Percentiles rank a stretch among this genome's conserved stretches.
Conservation (phyloP, 2,888 invertebrate genomes). For the Clostera curtula region DNA sequence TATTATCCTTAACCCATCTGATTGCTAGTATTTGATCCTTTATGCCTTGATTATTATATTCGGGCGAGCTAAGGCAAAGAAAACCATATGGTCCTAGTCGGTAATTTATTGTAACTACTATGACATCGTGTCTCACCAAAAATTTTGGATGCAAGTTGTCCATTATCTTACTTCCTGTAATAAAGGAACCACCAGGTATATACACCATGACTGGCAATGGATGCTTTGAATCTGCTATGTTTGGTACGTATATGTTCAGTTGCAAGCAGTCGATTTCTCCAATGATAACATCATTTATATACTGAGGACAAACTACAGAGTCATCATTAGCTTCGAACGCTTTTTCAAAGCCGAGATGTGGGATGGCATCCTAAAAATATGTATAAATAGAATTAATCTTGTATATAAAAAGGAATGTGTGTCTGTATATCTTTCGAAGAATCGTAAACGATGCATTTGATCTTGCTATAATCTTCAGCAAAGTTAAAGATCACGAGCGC, state of each 20-base stretch:
- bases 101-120: conserved; percentile 12
- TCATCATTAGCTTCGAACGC: conserved; percentile 3
- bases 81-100: conserved; percentile 12
- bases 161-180: not conserved
- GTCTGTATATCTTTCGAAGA: no score
- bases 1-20: conserved; percentile 12
- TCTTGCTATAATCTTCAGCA: no score
- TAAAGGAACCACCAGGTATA: conserved; percentile 10
- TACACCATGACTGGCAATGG: conserved; percentile 11
- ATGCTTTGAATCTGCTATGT: not conserved
- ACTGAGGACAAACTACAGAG: conserved; percentile 8
- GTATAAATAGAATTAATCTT: no score
- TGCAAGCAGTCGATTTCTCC: conserved; percentile 10
- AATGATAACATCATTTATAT: not conserved
- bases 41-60: conserved; percentile 11
- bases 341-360: conserved; percentile 6
- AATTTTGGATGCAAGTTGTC: conserved; percentile 2
- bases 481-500: no score
- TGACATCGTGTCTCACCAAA: conserved; percentile 6
- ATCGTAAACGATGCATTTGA: no score
- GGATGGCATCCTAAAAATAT: conserved; percentile 9
- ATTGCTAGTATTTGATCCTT: conserved; percentile 15
- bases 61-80: conserved; percentile 6
- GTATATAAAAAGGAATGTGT: no score
- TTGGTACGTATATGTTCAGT: conserved; percentile 12